Evolutionary conservation across 64 coral and sea anemone genomes (phyloP).

Genomic region (Catalaphyllia jardinei): DNA sequence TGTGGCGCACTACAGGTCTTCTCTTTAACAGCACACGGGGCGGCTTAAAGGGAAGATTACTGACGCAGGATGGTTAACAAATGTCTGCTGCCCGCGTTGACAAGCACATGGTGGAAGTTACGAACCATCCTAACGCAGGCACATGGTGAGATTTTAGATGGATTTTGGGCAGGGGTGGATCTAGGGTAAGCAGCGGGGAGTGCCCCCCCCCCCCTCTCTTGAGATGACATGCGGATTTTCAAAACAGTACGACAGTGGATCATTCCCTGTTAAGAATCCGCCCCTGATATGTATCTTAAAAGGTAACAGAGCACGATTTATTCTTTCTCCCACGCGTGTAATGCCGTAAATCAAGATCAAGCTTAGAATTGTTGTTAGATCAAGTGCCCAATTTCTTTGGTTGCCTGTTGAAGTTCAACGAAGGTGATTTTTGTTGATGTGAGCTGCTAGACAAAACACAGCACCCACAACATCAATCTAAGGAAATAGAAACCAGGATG

Average conservation of each 20-base stretch:
- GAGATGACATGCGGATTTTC: too few relatives aligned
- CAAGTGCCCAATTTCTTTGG: neutral
- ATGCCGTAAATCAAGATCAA: slow-evolving; percentile 4
- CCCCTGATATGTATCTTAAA: neutral
- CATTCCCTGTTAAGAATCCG: too few relatives aligned
- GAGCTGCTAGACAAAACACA: slow-evolving; percentile 7
- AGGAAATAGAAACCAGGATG: neutral
- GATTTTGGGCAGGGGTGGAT: neutral
- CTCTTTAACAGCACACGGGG: slow-evolving; percentile 3
- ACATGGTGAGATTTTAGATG: slow-evolving; percentile 30
- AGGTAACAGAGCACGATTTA: slow-evolving; percentile 7
- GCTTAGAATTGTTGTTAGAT: slow-evolving; percentile 11
- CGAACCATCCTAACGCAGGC: slow-evolving; percentile 4
- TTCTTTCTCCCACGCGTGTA: slow-evolving; percentile 41
- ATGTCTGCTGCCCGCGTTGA: slow-evolving; percentile 40
- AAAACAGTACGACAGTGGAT: too few relatives aligned
- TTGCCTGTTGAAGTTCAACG: slow-evolving; percentile 6
- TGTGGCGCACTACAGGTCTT: neutral
- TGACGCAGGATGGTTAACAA: slow-evolving; percentile 18
- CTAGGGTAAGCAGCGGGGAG: too few relatives aligned
- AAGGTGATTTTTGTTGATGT: neutral
- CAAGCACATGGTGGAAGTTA: slow-evolving; percentile 22
- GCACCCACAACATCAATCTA: slow-evolving; percentile 39
- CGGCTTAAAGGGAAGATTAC: neutral
- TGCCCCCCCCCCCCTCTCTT: too few relatives aligned